Conservation (phyloP, 2,113 vertebrate species). For the Lasiurus borealis region DNA sequence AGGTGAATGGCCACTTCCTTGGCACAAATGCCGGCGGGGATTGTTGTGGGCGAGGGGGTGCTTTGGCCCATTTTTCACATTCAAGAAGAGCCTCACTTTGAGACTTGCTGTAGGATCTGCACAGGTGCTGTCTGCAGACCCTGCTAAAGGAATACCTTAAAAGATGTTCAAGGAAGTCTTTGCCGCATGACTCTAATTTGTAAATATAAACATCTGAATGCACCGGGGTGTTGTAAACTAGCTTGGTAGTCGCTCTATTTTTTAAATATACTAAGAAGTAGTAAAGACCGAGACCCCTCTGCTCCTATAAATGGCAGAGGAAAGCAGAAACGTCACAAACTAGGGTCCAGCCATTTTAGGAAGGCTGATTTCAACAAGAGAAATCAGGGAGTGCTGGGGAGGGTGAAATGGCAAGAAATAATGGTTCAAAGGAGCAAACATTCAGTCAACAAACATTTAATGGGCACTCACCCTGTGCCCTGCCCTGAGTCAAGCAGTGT, state of each 20-base stretch:
- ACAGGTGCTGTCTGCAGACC: not conserved
- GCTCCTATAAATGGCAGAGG: not conserved
- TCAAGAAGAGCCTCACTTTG: not conserved
- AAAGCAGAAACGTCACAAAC: not conserved
- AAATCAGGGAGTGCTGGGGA: not conserved
- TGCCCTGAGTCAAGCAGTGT: not conserved
- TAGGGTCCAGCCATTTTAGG: not conserved
- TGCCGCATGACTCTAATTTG: not conserved
- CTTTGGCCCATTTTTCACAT: not conserved
- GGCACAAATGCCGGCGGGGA: not conserved
- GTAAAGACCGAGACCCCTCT: not conserved
- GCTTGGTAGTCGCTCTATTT: not conserved
- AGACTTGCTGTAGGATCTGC: not conserved
- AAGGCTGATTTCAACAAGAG: not conserved
- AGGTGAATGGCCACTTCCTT: not conserved
- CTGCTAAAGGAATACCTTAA: not conserved
- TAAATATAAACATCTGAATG: not conserved
- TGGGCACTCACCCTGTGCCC: not conserved
- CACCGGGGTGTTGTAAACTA: not conserved
- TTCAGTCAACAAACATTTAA: not conserved
- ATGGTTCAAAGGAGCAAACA: not conserved
- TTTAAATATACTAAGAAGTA: constrained; percentile 12
- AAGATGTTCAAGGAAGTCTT: not conserved
- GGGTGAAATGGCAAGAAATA: not conserved
- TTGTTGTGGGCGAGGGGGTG: not conserved